phyloP scores from a whole-genome alignment of 2,888 invertebrate genomes.

The Creontiades dilutus region DNA sequence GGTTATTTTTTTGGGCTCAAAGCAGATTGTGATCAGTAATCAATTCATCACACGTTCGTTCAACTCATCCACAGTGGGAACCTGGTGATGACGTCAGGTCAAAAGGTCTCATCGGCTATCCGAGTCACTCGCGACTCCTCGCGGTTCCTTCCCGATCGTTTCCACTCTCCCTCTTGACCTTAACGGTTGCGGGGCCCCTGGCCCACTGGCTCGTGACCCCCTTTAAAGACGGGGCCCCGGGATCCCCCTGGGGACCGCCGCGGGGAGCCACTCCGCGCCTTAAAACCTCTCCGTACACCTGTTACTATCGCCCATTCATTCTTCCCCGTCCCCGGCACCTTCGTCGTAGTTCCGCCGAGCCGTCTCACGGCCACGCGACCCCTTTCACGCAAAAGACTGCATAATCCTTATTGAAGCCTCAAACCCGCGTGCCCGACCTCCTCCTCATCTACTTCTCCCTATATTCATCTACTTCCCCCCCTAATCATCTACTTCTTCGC shows the following conservation, averaged over 20 bases:
- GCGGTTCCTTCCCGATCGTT: neutral
- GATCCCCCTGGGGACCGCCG: neutral
- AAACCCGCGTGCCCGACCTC: neutral
- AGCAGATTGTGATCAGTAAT: no score
- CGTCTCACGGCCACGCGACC: constrained; percentile 9
- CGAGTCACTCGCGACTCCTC: neutral
- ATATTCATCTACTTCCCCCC: neutral
- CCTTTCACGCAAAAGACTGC: constrained; percentile 7
- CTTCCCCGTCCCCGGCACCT: neutral
- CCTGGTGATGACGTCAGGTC: neutral
- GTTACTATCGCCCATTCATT: constrained; percentile 24
- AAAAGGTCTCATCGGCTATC: neutral
- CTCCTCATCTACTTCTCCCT: neutral
- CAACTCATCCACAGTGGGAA: neutral
- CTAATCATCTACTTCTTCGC: neutral
- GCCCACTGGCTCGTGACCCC: constrained; percentile 26
- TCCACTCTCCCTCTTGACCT: constrained; percentile 19
- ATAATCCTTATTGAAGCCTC: constrained; percentile 3
- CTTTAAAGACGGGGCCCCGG: neutral
- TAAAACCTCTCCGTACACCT: neutral
- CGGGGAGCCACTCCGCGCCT: neutral
- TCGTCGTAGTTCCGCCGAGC: neutral
- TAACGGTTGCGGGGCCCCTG: constrained; percentile 26
- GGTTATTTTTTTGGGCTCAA: no score
- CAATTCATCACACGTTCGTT: no score